Conservation (phyloP, 37 sponge, comb jelly and placozoan genomes). For the Aphrocallistes beatrix region DNA sequence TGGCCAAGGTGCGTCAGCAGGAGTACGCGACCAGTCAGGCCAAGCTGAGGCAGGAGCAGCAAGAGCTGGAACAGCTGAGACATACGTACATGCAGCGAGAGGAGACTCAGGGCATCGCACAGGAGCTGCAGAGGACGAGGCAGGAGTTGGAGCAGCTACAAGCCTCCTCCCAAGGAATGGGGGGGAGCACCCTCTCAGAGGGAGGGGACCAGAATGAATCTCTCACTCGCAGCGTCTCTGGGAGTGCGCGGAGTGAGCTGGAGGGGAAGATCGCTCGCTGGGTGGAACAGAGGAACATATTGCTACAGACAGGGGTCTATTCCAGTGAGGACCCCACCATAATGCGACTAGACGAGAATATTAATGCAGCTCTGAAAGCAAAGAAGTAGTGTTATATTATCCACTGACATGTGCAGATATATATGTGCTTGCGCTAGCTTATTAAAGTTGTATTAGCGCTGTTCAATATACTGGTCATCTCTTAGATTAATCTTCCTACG, state of each 20-base stretch:
- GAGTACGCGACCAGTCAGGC: slow-evolving; percentile 48
- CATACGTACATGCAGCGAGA: slow-evolving; percentile 43
- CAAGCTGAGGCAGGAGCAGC: slow-evolving; percentile 40
- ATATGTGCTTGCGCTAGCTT: too few relatives aligned
- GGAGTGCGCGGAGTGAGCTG: not conserved
- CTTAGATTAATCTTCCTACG: too few relatives aligned
- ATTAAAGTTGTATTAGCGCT: too few relatives aligned
- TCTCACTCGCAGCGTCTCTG: not conserved
- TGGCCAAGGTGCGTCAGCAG: slow-evolving; percentile 48
- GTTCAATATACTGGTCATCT: too few relatives aligned
- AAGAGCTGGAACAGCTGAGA: slow-evolving; percentile 55
- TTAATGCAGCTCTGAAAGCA: slow-evolving; percentile 30
- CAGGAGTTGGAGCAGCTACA: slow-evolving; percentile 37
- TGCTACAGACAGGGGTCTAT: slow-evolving; percentile 78
- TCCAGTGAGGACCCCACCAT: slow-evolving; percentile 61
- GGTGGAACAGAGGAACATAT: slow-evolving; percentile 80
- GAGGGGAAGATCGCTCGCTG: slow-evolving; percentile 56
- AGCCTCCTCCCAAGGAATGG: slow-evolving; percentile 23
- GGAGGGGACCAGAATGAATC: not conserved
- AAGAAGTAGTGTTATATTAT: not conserved
- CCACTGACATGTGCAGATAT: too few relatives aligned
- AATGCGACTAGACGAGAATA: slow-evolving; percentile 54
- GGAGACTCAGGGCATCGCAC: slow-evolving; percentile 21
- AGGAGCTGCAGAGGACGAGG: slow-evolving; percentile 27
- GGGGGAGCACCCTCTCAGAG: not conserved